phyloP scores from a whole-genome alignment of 2,888 invertebrate genomes.

The Cephus pygmeus region DNA sequence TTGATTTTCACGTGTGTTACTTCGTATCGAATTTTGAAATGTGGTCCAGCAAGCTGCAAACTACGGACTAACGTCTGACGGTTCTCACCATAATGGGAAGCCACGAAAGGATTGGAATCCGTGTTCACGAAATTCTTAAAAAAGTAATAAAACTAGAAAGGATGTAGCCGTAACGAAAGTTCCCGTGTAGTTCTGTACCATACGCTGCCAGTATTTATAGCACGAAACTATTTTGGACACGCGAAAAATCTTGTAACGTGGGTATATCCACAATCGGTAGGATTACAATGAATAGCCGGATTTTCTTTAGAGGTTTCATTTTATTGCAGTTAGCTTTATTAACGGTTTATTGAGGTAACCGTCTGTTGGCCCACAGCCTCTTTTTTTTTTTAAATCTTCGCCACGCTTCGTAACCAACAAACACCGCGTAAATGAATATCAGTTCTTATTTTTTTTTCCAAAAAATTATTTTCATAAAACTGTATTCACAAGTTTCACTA shows the following conservation, averaged over 20 bases:
- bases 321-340: conserved; percentile 5
- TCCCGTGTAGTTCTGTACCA: not conserved
- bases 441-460: no score
- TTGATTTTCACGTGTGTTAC: not conserved
- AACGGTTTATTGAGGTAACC: not conserved
- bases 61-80: not conserved
- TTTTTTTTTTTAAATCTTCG: not conserved
- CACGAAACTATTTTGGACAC: not conserved
- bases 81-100: conserved; percentile 5
- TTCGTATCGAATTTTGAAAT: not conserved
- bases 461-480: no score
- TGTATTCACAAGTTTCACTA: not conserved
- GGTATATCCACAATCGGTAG: conserved; percentile 26
- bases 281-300: conserved; percentile 33
- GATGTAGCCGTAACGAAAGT: conserved; percentile 18
- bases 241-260: conserved; percentile 23
- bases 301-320: conserved; percentile 1
- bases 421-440: not conserved
- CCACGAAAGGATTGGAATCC: conserved; percentile 15
- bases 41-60: conserved; percentile 1
- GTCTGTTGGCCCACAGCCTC: conserved; percentile 7
- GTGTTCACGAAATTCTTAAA: conserved; percentile 31
- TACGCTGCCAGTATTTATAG: not conserved
- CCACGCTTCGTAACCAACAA: not conserved
- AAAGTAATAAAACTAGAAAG: conserved; percentile 38